These are phyloP conservation scores for Poecilia picta DNA, from an alignment of 2,797 vertebrate genomes.

Conservation along the genomic window DNA sequence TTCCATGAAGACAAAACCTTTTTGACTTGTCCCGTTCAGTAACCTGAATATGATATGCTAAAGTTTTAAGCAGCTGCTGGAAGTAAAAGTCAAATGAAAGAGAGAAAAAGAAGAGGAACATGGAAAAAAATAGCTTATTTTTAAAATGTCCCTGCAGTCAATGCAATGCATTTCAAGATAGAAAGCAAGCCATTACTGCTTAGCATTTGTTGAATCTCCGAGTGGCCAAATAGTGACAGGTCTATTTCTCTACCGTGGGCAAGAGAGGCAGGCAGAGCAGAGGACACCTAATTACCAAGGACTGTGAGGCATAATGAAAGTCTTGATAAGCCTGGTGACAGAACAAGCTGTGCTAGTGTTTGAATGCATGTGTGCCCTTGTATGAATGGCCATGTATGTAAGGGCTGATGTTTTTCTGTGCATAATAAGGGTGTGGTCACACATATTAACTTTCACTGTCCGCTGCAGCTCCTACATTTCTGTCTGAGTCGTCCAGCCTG, in stretches of 20 bases:
- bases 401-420: conserved; percentile 43
- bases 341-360: conserved; percentile 53
- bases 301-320: conserved; percentile 83
- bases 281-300: conserved; percentile 85
- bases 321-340: conserved; percentile 78
- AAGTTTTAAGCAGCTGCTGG: conserved; percentile 42
- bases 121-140: conserved; percentile 62
- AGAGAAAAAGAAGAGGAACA: conserved; percentile 52
- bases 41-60: conserved; percentile 43
- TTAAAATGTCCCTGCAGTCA: conserved; percentile 76
- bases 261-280: conserved; percentile 73
- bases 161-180: conserved; percentile 76
- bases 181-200: conserved; percentile 83
- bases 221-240: conserved; percentile 84
- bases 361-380: conserved; percentile 31
- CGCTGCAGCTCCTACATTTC: conserved; percentile 20
- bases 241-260: conserved; percentile 83
- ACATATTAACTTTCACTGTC: conserved; percentile 35
- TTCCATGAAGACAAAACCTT: conserved; percentile 25
- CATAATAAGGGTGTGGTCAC: conserved; percentile 37
- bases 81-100: conserved; percentile 70
- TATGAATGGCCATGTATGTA: conserved; percentile 23
- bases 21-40: conserved; percentile 44
- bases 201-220: conserved; percentile 83
- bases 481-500: conserved; percentile 21